phyloP scores from a whole-genome alignment of 2,113 vertebrate genomes.

The Felis catus region F.catus_Fca126_mat1.0 CM031423.1:2259001-2259500 shows the following conservation, averaged over 20 bases:
- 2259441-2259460: accelerated
- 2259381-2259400: accelerated
- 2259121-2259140: accelerated
- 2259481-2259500: neutral
- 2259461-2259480: neutral
- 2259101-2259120: neutral
- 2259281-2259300: neutral
- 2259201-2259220: neutral
- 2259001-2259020: neutral
- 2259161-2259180: neutral
- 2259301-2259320: accelerated
- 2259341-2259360: neutral
- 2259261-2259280: neutral
- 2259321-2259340: accelerated
- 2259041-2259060: accelerated
- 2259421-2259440: accelerated
- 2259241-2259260: accelerated
- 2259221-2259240: neutral
- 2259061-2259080: no score
- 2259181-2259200: neutral
- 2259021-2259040: neutral
- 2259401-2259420: neutral
- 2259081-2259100: neutral
- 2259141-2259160: neutral
- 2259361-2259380: neutral